phyloP scores from a whole-genome alignment of 2,797 vertebrate species.

The Galaxias olidus region DNA sequence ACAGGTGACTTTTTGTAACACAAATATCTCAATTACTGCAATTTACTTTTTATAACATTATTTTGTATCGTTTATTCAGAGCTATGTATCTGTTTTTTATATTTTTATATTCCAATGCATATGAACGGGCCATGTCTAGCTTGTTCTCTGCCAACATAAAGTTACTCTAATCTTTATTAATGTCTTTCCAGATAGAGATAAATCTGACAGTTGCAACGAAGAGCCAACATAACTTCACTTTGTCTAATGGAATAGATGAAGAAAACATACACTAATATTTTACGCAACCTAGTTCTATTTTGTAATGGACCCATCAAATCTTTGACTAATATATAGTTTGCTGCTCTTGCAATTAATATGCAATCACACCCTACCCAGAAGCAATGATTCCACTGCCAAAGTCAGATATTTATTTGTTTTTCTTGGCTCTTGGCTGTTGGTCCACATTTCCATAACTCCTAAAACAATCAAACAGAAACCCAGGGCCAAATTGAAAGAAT shows the following conservation, averaged over 20 bases:
- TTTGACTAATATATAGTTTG: slow-evolving; percentile 38
- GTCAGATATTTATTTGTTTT: slow-evolving; percentile 6
- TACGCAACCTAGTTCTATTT: slow-evolving; percentile 33
- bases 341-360: slow-evolving; percentile 41
- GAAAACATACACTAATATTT: slow-evolving; percentile 43
- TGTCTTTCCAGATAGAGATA: slow-evolving; percentile 24
- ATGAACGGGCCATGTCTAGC: background rate
- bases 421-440: slow-evolving; percentile 22
- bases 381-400: slow-evolving; percentile 37
- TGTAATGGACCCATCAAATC: slow-evolving; percentile 64
- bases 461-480: slow-evolving; percentile 12
- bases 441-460: slow-evolving; percentile 18
- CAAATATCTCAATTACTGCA: too few relatives aligned
- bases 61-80: too few relatives aligned
- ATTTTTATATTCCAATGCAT: too few relatives aligned
- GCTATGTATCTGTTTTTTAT: too few relatives aligned
- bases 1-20: too few relatives aligned
- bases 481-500: background rate
- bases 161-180: slow-evolving; percentile 48
- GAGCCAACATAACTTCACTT: slow-evolving; percentile 42
- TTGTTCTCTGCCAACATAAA: slow-evolving; percentile 43
- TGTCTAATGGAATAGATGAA: slow-evolving; percentile 44
- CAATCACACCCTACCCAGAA: slow-evolving; percentile 43
- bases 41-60: too few relatives aligned
- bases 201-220: slow-evolving; percentile 27